Evolutionary conservation across 2,888 invertebrate genomes (phyloP).

Genomic region (Metacarcinus magister): DNA sequence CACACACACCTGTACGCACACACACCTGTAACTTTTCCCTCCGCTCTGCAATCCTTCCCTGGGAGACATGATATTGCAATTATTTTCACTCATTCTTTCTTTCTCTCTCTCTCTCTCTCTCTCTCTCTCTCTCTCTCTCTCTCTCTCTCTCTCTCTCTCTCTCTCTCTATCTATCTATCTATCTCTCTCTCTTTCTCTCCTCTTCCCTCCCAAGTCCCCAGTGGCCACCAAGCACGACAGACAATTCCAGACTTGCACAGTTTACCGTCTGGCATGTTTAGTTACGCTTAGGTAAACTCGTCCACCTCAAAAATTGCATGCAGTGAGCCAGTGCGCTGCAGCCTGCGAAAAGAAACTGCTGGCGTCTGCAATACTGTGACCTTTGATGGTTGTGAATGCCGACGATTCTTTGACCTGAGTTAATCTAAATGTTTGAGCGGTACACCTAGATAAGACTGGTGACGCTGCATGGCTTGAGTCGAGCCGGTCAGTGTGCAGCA

Average conservation of each 20-base stretch:
- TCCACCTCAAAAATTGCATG: neutral
- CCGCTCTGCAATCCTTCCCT: neutral
- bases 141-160: too few relatives aligned
- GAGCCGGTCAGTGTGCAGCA: neutral
- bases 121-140: too few relatives aligned
- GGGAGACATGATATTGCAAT: neutral
- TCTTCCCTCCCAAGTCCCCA: neutral
- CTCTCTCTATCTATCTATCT: too few relatives aligned
- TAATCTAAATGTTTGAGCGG: neutral
- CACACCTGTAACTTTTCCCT: neutral
- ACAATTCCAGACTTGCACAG: neutral
- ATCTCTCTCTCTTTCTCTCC: neutral
- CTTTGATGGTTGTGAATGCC: neutral
- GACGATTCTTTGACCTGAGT: neutral
- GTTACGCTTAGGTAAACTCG: slow-evolving; percentile 19
- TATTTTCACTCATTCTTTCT: too few relatives aligned
- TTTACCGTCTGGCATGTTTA: neutral
- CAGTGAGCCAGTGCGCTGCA: neutral
- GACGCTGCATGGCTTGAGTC: neutral
- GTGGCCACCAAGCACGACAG: slow-evolving; percentile 15
- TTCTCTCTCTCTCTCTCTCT: too few relatives aligned
- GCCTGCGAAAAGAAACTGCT: neutral
- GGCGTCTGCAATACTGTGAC: slow-evolving; percentile 26
- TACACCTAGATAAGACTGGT: neutral
- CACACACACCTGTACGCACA: neutral